A percentile compares a stretch with the other conserved stretches of the same genome.
Conservation (phyloP, 2,113 vertebrate species). For the Bambusicola thoracicus region DNA sequence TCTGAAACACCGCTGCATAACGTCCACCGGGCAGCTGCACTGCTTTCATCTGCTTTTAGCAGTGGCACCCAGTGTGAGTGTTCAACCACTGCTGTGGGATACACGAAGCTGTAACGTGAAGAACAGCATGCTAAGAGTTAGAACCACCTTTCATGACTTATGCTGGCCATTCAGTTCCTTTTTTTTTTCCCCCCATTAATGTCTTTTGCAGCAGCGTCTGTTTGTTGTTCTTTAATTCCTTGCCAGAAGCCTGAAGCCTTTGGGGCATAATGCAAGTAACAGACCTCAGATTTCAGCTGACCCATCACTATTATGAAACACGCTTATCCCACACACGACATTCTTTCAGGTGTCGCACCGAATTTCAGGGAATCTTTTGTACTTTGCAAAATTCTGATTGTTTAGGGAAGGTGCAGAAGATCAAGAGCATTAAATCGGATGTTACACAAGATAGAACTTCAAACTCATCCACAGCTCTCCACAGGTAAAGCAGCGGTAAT, state of each 20-base stretch:
- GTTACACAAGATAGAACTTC: not conserved
- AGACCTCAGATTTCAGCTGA: not conserved
- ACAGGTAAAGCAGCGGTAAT: not conserved
- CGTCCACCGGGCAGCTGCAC: not conserved
- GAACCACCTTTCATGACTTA: not conserved
- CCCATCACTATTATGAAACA: not conserved
- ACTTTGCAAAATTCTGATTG: not conserved
- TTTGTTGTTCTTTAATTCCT: not conserved
- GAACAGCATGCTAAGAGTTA: not conserved
- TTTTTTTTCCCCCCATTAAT: not conserved
- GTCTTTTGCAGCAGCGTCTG: not conserved
- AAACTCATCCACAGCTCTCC: not conserved
- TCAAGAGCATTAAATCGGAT: not conserved
- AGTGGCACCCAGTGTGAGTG: not conserved
- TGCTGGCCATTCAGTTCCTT: not conserved
- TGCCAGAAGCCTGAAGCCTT: slow-evolving; percentile 3
- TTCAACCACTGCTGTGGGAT: not conserved
- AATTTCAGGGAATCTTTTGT: not conserved
- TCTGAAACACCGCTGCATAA: not conserved
- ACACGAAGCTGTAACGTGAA: not conserved
- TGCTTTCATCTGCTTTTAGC: not conserved
- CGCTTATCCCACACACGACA: not conserved
- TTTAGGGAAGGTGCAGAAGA: not conserved
- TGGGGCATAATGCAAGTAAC: not conserved
- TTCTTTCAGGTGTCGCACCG: not conserved